Conservation (phyloP, 2,888 invertebrate species). For the Stramonita haemastoma region DNA sequence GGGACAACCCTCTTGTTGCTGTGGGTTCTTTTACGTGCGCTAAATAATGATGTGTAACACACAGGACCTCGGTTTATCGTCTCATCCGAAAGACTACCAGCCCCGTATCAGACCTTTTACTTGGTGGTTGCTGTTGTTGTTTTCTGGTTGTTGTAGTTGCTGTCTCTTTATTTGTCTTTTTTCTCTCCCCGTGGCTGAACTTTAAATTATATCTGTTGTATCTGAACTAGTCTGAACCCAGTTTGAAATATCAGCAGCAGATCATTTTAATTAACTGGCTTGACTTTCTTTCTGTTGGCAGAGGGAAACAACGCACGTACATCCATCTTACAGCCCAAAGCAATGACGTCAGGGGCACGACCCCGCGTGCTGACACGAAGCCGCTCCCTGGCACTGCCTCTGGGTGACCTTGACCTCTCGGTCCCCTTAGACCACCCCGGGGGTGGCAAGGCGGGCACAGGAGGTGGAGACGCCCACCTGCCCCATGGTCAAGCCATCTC, state of each 20-base stretch:
- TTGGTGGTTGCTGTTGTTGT: background rate
- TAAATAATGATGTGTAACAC: too few species aligned
- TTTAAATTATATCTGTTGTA: background rate
- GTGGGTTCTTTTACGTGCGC: too few species aligned
- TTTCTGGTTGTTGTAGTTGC: background rate
- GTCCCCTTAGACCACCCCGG: background rate
- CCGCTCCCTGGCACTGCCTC: conserved; percentile 10
- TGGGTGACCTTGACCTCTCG: conserved; percentile 14
- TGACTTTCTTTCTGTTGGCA: background rate
- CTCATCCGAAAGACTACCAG: too few species aligned
- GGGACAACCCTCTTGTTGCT: too few species aligned
- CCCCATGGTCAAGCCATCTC: too few species aligned
- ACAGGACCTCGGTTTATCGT: too few species aligned
- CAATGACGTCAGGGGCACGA: background rate
- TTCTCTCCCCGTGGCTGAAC: background rate
- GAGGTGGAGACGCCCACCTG: background rate
- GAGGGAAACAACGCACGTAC: background rate
- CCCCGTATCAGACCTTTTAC: too few species aligned
- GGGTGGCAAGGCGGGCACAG: background rate
- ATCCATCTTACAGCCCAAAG: background rate
- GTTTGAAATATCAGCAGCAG: too few species aligned
- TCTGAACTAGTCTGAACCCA: too few species aligned
- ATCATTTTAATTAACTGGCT: too few species aligned
- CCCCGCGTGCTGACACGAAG: conserved; percentile 8
- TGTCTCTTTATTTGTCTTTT: background rate